These are phyloP conservation scores for Drosophila sp. DNA, from an alignment of 1,140 invertebrate genomes.

Conservation along the genomic window DNA sequence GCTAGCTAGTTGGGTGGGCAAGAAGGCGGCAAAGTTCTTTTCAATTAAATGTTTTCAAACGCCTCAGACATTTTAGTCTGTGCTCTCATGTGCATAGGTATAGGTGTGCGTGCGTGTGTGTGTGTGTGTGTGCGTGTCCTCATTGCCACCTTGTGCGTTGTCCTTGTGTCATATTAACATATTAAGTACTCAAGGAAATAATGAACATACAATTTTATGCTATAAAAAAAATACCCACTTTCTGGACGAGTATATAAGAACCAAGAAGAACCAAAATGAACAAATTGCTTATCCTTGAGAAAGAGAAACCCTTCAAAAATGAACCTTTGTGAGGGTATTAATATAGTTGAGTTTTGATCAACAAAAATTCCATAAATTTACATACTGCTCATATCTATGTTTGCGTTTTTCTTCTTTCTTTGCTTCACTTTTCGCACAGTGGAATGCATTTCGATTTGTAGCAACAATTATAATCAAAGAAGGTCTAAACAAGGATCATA, in stretches of 20 bases:
- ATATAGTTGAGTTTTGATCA: background rate
- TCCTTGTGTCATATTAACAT: slow-evolving; percentile 28
- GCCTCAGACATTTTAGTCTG: slow-evolving; percentile 12
- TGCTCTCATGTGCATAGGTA: slow-evolving; percentile 7
- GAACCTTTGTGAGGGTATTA: background rate
- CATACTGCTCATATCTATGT: background rate
- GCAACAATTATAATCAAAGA: background rate
- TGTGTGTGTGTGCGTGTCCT: background rate
- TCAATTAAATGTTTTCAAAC: slow-evolving; percentile 54
- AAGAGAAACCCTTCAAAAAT: background rate
- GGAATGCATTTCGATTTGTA: background rate
- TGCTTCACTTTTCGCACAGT: background rate
- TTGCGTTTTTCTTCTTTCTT: background rate
- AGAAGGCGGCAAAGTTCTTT: slow-evolving; percentile 44
- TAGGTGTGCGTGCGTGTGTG: background rate
- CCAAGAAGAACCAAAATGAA: background rate
- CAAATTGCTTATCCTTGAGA: background rate
- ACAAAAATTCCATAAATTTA: background rate
- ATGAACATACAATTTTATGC: slow-evolving; percentile 12
- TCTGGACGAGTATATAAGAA: background rate
- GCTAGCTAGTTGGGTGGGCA: slow-evolving; percentile 20
- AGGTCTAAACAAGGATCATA: background rate
- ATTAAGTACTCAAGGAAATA: slow-evolving; percentile 27
- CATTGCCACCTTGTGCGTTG: slow-evolving; percentile 3
- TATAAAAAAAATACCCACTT: background rate